Evolutionary conservation across 2,888 invertebrate genomes (phyloP).

Genomic region (Trichogramma evanescens): DNA sequence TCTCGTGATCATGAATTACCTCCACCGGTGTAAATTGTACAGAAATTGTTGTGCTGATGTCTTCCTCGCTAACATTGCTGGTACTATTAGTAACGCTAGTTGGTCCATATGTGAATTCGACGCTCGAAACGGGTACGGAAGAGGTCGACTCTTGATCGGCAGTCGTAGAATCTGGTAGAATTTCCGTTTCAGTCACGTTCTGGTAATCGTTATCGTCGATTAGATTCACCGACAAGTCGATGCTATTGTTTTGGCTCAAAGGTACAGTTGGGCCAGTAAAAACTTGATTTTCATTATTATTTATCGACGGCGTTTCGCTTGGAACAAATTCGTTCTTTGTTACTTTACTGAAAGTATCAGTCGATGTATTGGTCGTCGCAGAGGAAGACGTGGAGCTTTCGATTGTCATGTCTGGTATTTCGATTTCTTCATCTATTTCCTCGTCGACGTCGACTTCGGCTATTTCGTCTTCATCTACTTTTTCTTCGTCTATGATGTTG

Average conservation of each 20-base stretch:
- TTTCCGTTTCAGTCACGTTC: slow-evolving; percentile 14
- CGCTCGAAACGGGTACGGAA: too few species aligned
- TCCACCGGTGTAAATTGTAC: slow-evolving; percentile 39
- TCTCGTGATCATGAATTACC: slow-evolving; percentile 42
- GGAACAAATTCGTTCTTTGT: too few species aligned
- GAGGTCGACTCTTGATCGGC: neutral
- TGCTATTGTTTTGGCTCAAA: too few species aligned
- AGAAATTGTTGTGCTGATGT: slow-evolving; percentile 6
- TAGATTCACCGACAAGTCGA: too few species aligned
- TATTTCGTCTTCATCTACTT: neutral
- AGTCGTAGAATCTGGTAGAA: slow-evolving; percentile 8
- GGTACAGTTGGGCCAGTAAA: too few species aligned
- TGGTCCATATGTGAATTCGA: too few species aligned
- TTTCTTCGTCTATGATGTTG: neutral
- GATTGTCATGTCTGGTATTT: neutral
- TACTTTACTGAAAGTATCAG: neutral
- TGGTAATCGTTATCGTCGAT: neutral
- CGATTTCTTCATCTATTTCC: neutral
- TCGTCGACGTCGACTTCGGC: neutral
- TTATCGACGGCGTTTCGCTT: too few species aligned
- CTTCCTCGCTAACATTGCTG: too few species aligned
- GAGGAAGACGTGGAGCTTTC: neutral
- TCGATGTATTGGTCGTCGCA: neutral
- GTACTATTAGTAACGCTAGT: too few species aligned
- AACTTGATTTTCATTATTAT: too few species aligned